Evolutionary conservation across 2,797 vertebrate species (phyloP).

Genomic region (Falco berigora): DNA sequence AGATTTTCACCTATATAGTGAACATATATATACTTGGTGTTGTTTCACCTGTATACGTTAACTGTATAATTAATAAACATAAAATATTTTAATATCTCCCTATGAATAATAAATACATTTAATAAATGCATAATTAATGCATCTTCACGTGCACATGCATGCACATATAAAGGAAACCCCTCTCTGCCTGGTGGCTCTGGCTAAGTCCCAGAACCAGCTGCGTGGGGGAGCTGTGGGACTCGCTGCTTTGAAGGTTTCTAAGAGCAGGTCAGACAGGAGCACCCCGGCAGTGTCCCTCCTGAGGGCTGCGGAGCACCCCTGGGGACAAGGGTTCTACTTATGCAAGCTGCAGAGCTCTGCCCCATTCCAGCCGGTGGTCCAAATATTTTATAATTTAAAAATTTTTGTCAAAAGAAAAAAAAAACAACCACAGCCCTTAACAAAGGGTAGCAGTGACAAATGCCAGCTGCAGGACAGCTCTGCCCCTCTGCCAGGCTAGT

Average conservation of each 20-base stretch:
- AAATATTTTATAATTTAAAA: background rate
- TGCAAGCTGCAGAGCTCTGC: background rate
- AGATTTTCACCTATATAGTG: background rate
- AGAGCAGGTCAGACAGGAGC: background rate
- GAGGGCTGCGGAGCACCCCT: background rate
- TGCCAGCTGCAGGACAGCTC: background rate
- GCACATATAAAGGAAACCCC: background rate
- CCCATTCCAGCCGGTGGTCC: background rate
- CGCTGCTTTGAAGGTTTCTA: background rate
- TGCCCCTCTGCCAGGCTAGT: background rate
- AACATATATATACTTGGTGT: background rate
- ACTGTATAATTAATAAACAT: slow-evolving; percentile 13
- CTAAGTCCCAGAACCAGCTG: background rate
- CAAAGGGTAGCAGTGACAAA: background rate
- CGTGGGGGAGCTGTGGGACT: background rate
- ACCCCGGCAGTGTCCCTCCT: background rate
- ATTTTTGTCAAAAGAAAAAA: background rate
- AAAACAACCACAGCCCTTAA: too few species aligned
- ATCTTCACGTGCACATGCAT: background rate
- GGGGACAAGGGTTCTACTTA: background rate
- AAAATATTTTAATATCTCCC: background rate
- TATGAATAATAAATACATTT: slow-evolving; percentile 17
- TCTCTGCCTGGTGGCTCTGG: background rate
- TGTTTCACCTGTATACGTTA: background rate
- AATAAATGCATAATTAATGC: slow-evolving; percentile 32